Evolutionary conservation across 64 coral and sea anemone species (phyloP), one percentile per base, ranked within the genome.

Genomic region (Acropora yongei): DNA sequence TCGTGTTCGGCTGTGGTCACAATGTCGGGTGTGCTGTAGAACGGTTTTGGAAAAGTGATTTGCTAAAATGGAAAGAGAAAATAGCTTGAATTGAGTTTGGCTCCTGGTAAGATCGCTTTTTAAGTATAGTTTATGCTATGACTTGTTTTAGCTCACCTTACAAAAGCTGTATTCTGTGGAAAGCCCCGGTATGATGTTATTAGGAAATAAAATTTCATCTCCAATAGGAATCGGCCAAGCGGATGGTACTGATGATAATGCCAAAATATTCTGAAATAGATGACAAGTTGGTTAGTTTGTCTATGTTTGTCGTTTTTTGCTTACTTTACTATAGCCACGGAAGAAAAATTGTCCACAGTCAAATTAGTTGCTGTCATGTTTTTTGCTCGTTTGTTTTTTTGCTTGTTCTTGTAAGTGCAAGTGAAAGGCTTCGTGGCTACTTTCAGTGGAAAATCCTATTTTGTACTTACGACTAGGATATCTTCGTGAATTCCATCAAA

Each of bases 401-500:
- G 30, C 30, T 30, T 30, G 30, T 30, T 30, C 0, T 30, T 30
- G 30, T 30, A 30, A 30, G 30, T 30, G 30, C 30, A 0, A 30
- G 30, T 30, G 30, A 7, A 58, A 58, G 5, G 55, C 55, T 7
- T 5, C 5, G 5, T 58, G 12, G 5, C 30, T 30, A 30, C 30
- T 30, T 30, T 30, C 30, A 55, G 5, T 55, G 51, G 4, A 55
- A 55, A 55, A 55, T 55, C 10, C 51, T 16, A n/a, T 68, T 68
- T 55, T 30, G 2, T 11, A 96, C 95, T 48, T 48, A 96, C 95
- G 72, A 96, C 87, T 88, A 46, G 74, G 2, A 96, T 89, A 16
- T 88, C 79, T 41, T 81, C 81, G 87, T 96, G 95, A 3, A 90
- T 75, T 0, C 95, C 95, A 20, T 96, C 95, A 74, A 96, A 96